These are phyloP conservation scores for Leguminivora glycinivorella DNA, from an alignment of 1,140 invertebrate genomes.

Conservation along the genomic window DNA sequence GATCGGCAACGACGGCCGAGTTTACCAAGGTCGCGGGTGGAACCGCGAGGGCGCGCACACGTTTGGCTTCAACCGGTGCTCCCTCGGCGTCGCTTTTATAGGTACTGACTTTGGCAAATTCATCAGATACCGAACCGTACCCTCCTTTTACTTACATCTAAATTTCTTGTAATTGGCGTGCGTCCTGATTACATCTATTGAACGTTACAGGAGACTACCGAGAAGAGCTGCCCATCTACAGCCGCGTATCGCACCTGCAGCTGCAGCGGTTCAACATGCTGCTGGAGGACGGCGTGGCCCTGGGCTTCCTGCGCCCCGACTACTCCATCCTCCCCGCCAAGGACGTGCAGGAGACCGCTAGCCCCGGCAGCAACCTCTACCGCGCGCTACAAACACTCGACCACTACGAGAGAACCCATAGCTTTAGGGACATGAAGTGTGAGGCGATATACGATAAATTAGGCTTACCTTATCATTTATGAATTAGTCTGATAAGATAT, in stretches of 20 bases:
- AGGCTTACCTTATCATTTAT: background rate
- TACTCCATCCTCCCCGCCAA: slow-evolving; percentile 56
- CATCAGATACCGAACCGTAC: too few relatives aligned
- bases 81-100: slow-evolving; percentile 82
- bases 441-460: slow-evolving; percentile 48
- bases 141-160: too few relatives aligned
- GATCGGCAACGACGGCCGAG: slow-evolving; percentile 83
- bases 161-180: too few relatives aligned
- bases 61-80: slow-evolving; percentile 65
- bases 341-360: slow-evolving; percentile 46
- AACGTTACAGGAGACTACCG: slow-evolving; percentile 61
- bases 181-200: background rate
- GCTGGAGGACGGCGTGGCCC: slow-evolving; percentile 49
- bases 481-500: background rate
- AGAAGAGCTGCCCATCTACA: slow-evolving; percentile 45
- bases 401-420: slow-evolving; percentile 50
- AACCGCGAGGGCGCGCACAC: slow-evolving; percentile 81
- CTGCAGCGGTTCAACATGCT: slow-evolving; percentile 49
- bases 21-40: slow-evolving; percentile 84
- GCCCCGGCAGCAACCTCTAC: slow-evolving; percentile 59
- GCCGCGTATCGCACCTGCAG: slow-evolving; percentile 49
- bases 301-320: slow-evolving; percentile 49
- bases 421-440: slow-evolving; percentile 45
- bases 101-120: too few relatives aligned
- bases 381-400: slow-evolving; percentile 46